A percentile compares a stretch with the other conserved stretches of the same genome.
phyloP scores from a whole-genome alignment of 2,113 vertebrate species.

The Orycteropus afer region DNA sequence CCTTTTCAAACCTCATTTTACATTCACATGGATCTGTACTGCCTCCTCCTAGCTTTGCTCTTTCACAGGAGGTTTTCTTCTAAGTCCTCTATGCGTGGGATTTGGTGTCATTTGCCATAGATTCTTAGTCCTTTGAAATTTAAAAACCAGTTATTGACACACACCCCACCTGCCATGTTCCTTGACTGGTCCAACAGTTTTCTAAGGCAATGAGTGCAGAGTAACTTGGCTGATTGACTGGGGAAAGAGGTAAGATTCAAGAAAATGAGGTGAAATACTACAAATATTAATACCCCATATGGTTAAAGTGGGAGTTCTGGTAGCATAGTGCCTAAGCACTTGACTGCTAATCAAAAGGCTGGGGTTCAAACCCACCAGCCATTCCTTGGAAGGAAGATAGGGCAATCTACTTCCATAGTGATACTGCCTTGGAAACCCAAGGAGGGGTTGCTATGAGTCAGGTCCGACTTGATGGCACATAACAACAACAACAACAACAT shows the following conservation, averaged over 20 bases:
- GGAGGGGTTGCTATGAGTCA: no score
- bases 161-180: neutral
- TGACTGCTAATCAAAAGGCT: no score
- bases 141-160: neutral
- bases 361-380: no score
- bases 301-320: no score
- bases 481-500: no score
- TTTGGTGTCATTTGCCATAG: neutral
- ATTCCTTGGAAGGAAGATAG: no score
- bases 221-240: neutral
- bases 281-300: neutral
- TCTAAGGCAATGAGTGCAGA: neutral
- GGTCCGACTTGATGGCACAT: no score
- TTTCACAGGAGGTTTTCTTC: neutral
- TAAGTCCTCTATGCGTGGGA: neutral
- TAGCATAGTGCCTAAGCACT: no score
- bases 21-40: neutral
- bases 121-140: neutral
- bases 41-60: neutral
- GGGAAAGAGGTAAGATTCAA: neutral
- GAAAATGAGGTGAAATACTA: constrained; percentile 6
- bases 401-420: no score
- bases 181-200: neutral
- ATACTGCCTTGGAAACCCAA: no score
- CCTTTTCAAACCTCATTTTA: neutral